Evolutionary conservation across 1,140 invertebrate species (phyloP), one percentile per base, ranked within the genome.

Genomic region (Drosophila sulfurigaster): DNA sequence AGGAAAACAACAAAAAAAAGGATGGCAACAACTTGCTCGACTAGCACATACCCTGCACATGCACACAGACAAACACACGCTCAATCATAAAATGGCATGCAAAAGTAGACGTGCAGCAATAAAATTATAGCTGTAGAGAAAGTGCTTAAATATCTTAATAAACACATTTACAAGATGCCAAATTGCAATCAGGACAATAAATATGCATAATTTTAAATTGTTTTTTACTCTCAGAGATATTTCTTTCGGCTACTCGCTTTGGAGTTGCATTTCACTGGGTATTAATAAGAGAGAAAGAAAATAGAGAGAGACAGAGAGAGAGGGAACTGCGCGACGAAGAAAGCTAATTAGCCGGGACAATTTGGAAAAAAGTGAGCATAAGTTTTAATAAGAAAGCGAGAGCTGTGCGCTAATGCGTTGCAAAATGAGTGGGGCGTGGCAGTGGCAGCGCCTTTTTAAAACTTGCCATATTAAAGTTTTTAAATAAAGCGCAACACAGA

Each of bases 331-430:
- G 57, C 64, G 60, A 35, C 49, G 35, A 52, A 72, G 56, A 75
- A 72, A 78, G 72, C 81, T 90, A 86, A 90, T 90, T 90, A 90
- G 78, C 70, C 77, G 49, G 57, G 64, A 68, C 66, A 91, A 82
- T 80, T 87, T 82, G 65, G 45, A 85, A 79, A 79, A 76, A 78
- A 81, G 72, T 56, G 70, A 70, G 73, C 74, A 71, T 69, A 86
- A 90, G 78, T 79, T 81, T 75, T 79, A 75, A 66, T 75, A 79
- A 79, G 75, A 65, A 68, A 48, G 68, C 59, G 32, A 28, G 46
- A 52, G 70, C 35, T 56, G 58, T 43, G 59, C 58, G 57, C 65
- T 69, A 74, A 74, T 68, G 60, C 60, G 63, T 30, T 45, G 57
- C 49, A 25, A 58, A 67, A 58, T 48, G 57, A n/a, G 57, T 41